Conservation (phyloP, 1,140 invertebrate species). For the Caenorhabditis remanei region DNA sequence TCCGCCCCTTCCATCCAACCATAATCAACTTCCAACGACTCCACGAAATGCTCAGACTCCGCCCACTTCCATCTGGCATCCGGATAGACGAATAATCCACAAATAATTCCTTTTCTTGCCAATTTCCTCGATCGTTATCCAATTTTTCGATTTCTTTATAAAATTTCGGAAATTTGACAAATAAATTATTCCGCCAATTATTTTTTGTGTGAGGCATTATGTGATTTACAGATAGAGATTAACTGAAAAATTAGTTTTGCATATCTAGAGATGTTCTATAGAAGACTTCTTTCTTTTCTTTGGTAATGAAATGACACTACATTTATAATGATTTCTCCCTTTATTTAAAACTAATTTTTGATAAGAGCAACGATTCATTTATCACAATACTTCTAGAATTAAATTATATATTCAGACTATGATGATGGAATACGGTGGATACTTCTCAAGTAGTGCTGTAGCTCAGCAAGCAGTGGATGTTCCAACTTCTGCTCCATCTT, state of each 20-base stretch:
- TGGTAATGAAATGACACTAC: too few species aligned
- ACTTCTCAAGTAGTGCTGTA: slow-evolving; percentile 28
- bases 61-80: neutral
- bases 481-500: slow-evolving; percentile 5
- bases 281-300: too few species aligned
- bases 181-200: slow-evolving; percentile 26
- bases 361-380: too few species aligned
- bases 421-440: slow-evolving; percentile 51
- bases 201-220: neutral
- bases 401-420: neutral
- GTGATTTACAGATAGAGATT: neutral
- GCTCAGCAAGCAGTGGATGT: slow-evolving; percentile 33
- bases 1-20: neutral
- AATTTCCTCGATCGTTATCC: slow-evolving; percentile 14
- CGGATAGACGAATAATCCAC: neutral
- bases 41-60: neutral
- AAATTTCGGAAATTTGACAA: slow-evolving; percentile 41
- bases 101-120: neutral
- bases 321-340: too few species aligned
- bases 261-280: too few species aligned
- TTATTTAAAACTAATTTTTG: too few species aligned
- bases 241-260: neutral
- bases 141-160: slow-evolving; percentile 39
- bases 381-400: too few species aligned
- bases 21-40: neutral